Percentiles rank a stretch among this genome's conserved stretches.
phyloP scores from a whole-genome alignment of 2,797 vertebrate genomes.

The Cetoscarus ocellatus region DNA sequence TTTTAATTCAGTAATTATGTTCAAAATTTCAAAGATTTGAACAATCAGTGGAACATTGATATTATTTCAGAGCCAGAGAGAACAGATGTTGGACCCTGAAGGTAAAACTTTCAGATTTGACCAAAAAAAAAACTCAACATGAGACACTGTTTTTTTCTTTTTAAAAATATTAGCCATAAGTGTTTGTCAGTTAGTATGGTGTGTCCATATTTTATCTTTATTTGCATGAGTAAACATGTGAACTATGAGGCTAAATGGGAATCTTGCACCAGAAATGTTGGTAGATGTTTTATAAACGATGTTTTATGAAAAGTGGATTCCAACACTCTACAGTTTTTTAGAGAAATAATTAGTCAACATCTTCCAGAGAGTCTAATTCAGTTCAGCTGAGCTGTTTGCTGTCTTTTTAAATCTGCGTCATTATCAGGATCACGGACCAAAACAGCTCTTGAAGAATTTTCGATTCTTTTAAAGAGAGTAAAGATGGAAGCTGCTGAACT shows the following conservation, averaged over 20 bases:
- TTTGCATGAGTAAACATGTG: neutral
- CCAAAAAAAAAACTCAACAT: neutral
- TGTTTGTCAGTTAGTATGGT: neutral
- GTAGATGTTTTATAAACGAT: neutral
- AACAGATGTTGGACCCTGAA: neutral
- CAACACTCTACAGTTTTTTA: neutral
- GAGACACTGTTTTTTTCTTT: no score
- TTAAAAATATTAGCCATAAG: no score
- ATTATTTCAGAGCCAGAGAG: neutral
- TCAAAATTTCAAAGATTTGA: no score
- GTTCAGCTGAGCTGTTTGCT: neutral
- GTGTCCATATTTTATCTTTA: neutral
- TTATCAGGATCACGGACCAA: neutral
- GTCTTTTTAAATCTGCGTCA: neutral
- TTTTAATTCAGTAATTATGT: no score
- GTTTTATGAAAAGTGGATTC: no score
- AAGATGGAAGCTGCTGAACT: slow-evolving; percentile 19
- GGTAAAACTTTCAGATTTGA: neutral
- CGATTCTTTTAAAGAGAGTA: slow-evolving; percentile 5
- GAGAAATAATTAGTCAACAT: neutral
- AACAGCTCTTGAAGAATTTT: slow-evolving; percentile 2
- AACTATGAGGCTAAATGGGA: no score
- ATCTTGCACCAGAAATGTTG: neutral
- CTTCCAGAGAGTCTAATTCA: neutral
- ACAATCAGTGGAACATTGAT: neutral